Base-by-base conservation (phyloP, 2,888 invertebrate species). In the Pollenia labialis region DNA sequence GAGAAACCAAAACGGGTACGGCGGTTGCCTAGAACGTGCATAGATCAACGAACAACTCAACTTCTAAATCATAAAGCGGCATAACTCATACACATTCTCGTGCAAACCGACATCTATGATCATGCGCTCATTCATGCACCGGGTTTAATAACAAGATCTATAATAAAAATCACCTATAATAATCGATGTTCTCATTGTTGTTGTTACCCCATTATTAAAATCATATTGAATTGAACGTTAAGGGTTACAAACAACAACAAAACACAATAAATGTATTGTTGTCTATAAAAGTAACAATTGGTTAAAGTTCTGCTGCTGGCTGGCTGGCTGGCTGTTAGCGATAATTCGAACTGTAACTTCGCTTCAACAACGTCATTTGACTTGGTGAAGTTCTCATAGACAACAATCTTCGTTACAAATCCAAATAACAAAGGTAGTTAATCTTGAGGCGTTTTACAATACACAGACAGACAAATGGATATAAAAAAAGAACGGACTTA, bases 181-280 rank as follows among this genome's bases (percentile, higher is more conserved):
- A 74, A 84, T 68, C 68, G 52, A 79, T 42, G 40, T 48, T 62
- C 12, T 64, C 54, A 44, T 23, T 68, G 52, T 42, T 54, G 60
- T 32, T 83, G 64, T 83, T 84, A 84, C 72, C 79, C 79, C 79
- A 79, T 84, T 66, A 74, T 74, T 72, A 84, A 84, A 84, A 80
- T 75, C 64, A 74, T 80, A 85, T 74, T 48, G 79, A 74, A 72
- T 52, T 58, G 18, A 72, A 79, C 60, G 9, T 58, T 66, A 74
- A 74, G 84, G 84, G 66, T 79, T 72, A 84, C 44, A 80, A 79
- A 72, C 72, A 52, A 46, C 62, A 54, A 62, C 42, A 69, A 71
- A 42, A 16, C 1, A 60, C 40, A 46, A 60, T 69, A 56, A 69
- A 71, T 71, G 42, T 16, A 77, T 68, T 56, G 40, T 62, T 82